Conservation (phyloP, 2,888 invertebrate species). For the Drosophila gaucha region DNA sequence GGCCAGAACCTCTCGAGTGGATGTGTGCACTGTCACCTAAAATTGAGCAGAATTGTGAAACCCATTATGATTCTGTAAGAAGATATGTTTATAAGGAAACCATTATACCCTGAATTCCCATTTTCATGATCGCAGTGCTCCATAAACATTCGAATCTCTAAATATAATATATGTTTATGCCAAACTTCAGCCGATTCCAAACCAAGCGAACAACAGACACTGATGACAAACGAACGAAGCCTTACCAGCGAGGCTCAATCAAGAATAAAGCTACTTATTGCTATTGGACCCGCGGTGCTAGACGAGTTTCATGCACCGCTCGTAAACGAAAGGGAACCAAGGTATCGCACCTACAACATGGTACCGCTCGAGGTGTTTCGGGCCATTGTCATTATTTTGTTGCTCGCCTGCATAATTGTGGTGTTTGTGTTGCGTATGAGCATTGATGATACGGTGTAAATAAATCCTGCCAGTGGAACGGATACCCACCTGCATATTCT, state of each 20-base stretch:
- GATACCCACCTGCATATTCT: slow-evolving; percentile 87
- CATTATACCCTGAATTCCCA: background rate
- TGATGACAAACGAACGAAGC: background rate
- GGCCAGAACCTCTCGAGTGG: slow-evolving; percentile 92
- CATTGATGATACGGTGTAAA: slow-evolving; percentile 2
- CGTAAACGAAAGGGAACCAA: background rate
- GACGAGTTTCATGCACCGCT: background rate
- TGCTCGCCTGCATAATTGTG: slow-evolving; percentile 43
- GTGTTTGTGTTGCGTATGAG: slow-evolving; percentile 50
- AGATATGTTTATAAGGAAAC: too few species aligned
- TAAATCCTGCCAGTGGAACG: background rate
- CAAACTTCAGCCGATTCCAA: background rate
- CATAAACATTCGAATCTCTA: background rate
- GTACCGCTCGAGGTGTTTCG: slow-evolving; percentile 64
- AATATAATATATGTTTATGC: background rate
- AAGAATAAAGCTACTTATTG: background rate
- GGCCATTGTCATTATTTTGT: slow-evolving; percentile 47
- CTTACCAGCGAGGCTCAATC: background rate
- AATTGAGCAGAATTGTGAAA: background rate
- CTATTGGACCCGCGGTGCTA: background rate
- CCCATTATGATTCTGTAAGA: background rate
- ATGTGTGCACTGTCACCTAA: slow-evolving; percentile 89
- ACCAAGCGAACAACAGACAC: background rate
- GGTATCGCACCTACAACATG: slow-evolving; percentile 30
- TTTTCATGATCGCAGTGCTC: background rate